Conservation (phyloP, 2,797 vertebrate genomes). For the Acipenser ruthenus region DNA sequence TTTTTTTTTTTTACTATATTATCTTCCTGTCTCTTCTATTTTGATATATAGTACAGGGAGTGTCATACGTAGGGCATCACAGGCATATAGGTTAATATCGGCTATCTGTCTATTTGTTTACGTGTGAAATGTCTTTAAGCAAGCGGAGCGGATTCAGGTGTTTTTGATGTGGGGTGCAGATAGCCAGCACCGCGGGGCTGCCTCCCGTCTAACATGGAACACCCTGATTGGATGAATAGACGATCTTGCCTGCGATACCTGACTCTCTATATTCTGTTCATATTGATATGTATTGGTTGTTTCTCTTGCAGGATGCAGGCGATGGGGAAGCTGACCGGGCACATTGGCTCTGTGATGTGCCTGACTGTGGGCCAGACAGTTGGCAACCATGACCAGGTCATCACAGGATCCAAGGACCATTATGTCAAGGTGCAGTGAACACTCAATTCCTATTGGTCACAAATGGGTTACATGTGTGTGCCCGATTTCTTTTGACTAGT, state of each 20-base stretch:
- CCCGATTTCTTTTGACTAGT: too few species aligned
- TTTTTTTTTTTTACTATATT: too few species aligned
- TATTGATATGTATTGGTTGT: constrained; percentile 18
- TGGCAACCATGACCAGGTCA: constrained; percentile 83
- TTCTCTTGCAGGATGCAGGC: constrained; percentile 72
- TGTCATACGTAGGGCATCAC: too few species aligned
- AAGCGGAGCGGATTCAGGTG: background rate
- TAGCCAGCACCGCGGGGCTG: constrained; percentile 33
- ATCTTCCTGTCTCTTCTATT: too few species aligned
- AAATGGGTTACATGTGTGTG: background rate
- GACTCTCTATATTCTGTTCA: constrained; percentile 1
- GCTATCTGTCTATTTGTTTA: too few species aligned
- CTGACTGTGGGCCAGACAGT: constrained; percentile 81
- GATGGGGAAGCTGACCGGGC: constrained; percentile 82
- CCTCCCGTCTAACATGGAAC: constrained; percentile 34
- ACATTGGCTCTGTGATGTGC: constrained; percentile 95
- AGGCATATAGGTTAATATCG: too few species aligned
- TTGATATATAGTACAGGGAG: too few species aligned
- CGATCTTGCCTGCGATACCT: background rate
- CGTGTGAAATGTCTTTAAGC: too few species aligned
- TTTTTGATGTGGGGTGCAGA: constrained; percentile 14
- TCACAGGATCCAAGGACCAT: constrained; percentile 97
- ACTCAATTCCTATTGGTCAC: background rate
- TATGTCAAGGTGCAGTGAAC: constrained; percentile 76
- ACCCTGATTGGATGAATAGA: constrained; percentile 34